Evolutionary conservation across 2,888 invertebrate genomes (phyloP).

Genomic region (Diloba caeruleocephala): DNA sequence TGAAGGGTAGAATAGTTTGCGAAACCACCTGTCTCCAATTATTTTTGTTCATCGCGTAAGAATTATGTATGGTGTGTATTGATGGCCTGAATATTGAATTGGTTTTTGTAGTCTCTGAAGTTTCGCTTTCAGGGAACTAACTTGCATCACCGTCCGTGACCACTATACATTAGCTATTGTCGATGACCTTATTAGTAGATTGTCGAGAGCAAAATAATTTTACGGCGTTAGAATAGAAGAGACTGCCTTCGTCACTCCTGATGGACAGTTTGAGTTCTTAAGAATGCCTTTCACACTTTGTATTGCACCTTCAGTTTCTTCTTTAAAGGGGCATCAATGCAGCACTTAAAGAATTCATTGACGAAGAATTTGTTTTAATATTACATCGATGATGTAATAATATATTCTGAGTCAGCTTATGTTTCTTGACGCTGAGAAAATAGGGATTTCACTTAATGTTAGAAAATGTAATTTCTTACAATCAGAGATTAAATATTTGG

Average conservation of each 20-base stretch:
- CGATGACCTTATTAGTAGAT: constrained; percentile 5
- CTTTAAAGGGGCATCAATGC: too few relatives aligned
- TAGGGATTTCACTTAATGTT: constrained; percentile 33
- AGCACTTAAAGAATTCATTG: too few relatives aligned
- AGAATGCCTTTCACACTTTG: too few relatives aligned
- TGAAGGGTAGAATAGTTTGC: background rate
- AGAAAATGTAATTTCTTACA: constrained; percentile 43
- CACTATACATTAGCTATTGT: constrained; percentile 17
- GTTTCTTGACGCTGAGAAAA: background rate
- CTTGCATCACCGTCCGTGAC: constrained; percentile 14
- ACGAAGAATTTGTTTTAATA: too few relatives aligned
- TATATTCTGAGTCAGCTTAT: background rate
- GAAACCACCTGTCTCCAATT: background rate
- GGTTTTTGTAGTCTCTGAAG: constrained; percentile 1
- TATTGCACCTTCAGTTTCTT: too few relatives aligned
- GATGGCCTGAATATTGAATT: background rate
- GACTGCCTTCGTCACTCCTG: background rate
- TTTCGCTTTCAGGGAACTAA: constrained; percentile 16
- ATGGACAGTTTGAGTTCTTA: too few relatives aligned
- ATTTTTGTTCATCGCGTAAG: constrained; percentile 1
- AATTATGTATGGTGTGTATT: constrained; percentile 1
- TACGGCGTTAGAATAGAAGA: background rate
- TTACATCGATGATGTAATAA: background rate
- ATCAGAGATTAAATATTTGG: constrained; percentile 30
- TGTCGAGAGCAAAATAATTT: constrained; percentile 8